Conservation (phyloP, 2,113 vertebrate species). For the Hemibagrus wyckioides region DNA sequence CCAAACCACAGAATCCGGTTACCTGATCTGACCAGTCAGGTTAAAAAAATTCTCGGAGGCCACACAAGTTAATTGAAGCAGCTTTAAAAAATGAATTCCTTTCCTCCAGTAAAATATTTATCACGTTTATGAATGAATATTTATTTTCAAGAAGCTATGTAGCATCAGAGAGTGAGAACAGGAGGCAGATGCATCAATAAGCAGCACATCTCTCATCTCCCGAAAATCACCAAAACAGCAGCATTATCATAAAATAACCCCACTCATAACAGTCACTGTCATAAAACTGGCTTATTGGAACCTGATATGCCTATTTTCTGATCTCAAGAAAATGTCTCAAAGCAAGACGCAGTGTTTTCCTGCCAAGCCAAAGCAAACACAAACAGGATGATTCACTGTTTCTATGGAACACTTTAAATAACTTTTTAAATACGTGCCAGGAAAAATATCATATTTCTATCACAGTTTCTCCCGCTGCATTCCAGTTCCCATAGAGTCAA, state of each 20-base stretch:
- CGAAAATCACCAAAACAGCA: slow-evolving; percentile 15
- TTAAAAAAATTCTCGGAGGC: not conserved
- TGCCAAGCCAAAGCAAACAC: slow-evolving; percentile 1
- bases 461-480: not conserved
- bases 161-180: not conserved
- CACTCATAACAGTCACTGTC: slow-evolving; percentile 32
- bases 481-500: not conserved
- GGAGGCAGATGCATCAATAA: slow-evolving; percentile 11
- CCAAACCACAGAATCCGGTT: not conserved
- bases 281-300: slow-evolving; percentile 17
- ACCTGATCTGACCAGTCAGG: not conserved
- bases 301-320: slow-evolving; percentile 31
- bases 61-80: not conserved
- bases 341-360: not conserved
- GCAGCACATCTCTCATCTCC: not conserved
- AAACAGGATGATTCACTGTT: not conserved
- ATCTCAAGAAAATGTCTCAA: slow-evolving; percentile 17
- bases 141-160: slow-evolving; percentile 30
- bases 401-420: not conserved
- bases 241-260: slow-evolving; percentile 37
- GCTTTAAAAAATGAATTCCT: not conserved
- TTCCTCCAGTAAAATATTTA: not conserved
- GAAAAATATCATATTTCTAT: not conserved
- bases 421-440: not conserved
- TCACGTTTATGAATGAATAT: slow-evolving; percentile 20